Percentiles rank a stretch among this genome's conserved stretches.
Evolutionary conservation across 2,888 invertebrate species (phyloP).

Genomic region (Petrolisthes manimaculis): DNA sequence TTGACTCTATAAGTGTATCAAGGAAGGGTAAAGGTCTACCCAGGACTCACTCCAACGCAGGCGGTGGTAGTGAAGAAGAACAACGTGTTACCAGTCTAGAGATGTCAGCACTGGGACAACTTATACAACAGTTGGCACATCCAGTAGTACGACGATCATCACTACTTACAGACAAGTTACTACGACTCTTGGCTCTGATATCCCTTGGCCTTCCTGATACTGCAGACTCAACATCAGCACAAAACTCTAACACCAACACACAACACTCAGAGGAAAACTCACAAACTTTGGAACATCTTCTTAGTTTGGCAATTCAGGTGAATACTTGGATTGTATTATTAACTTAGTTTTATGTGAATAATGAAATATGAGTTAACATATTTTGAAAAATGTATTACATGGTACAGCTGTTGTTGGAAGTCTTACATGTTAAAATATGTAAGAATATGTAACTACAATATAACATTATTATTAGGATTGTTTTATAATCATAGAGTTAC

Average conservation of each 20-base stretch:
- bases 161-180: slow-evolving; percentile 81
- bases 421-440: too few species aligned
- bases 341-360: background rate
- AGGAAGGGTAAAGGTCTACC: slow-evolving; percentile 65
- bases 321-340: background rate
- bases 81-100: slow-evolving; percentile 73
- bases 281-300: slow-evolving; percentile 56
- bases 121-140: slow-evolving; percentile 81
- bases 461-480: too few species aligned
- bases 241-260: slow-evolving; percentile 23
- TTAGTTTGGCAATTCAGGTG: slow-evolving; percentile 63
- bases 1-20: slow-evolving; percentile 73
- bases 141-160: slow-evolving; percentile 82
- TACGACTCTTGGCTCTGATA: slow-evolving; percentile 80
- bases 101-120: slow-evolving; percentile 80
- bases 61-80: slow-evolving; percentile 65
- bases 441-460: too few species aligned
- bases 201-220: slow-evolving; percentile 79
- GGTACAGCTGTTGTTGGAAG: too few species aligned
- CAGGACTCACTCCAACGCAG: slow-evolving; percentile 60
- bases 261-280: slow-evolving; percentile 51
- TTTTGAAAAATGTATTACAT: too few species aligned
- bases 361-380: too few species aligned
- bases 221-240: slow-evolving; percentile 33
- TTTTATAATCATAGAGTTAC: too few species aligned